These are phyloP conservation scores for Phalacrocorax brasilianus DNA, from an alignment of 2,113 vertebrate genomes.

Conservation along the genomic window DNA sequence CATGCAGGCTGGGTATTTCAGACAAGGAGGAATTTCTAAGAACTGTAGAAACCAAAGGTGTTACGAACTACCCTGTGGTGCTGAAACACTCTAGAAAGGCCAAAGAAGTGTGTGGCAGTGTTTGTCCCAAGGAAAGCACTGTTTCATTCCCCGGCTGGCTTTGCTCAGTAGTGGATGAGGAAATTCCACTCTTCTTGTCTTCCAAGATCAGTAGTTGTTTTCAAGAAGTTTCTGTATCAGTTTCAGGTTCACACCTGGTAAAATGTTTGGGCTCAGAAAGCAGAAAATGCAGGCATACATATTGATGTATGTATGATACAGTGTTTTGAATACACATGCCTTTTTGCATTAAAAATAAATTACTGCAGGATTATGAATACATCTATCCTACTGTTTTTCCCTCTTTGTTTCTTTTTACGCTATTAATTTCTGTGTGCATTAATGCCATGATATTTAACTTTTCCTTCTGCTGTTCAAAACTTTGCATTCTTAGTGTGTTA, in stretches of 20 bases:
- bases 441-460: background rate
- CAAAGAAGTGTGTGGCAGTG: background rate
- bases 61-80: background rate
- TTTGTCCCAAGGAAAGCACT: background rate
- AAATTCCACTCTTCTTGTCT: background rate
- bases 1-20: background rate
- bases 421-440: background rate
- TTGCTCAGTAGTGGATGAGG: background rate
- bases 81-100: background rate
- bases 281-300: background rate
- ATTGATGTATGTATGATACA: rapidly evolving
- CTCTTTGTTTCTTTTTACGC: background rate
- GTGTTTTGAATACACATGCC: background rate
- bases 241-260: background rate
- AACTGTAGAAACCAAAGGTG: background rate
- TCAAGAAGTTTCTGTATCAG: background rate
- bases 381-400: background rate
- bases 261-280: background rate
- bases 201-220: background rate
- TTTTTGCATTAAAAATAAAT: background rate
- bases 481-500: background rate
- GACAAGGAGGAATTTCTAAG: background rate
- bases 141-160: background rate
- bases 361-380: background rate
- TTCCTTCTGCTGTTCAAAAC: background rate